Conservation (phyloP, 2,797 vertebrate genomes). For the Urocyon cinereoargenteus region DNA sequence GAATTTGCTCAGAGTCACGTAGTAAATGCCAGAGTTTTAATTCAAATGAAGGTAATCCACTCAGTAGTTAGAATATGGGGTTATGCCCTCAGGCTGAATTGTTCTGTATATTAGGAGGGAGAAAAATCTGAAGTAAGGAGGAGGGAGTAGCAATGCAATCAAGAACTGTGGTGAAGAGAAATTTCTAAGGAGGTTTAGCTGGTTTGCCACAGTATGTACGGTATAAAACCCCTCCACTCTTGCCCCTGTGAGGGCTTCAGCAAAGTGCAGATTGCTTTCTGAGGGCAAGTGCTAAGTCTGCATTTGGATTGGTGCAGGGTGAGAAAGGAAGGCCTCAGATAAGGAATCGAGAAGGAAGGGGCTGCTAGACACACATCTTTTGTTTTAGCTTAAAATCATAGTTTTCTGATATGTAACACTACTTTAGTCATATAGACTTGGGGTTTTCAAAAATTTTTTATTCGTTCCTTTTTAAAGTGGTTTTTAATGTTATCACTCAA, state of each 20-base stretch:
- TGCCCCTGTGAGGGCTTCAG: not conserved
- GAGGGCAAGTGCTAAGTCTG: not conserved
- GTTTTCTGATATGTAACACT: not conserved
- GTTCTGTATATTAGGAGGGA: not conserved
- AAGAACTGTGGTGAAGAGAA: not conserved
- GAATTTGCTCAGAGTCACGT: not conserved
- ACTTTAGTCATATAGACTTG: not conserved
- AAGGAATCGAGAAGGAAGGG: not conserved
- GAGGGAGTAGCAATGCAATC: too few relatives aligned
- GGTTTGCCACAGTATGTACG: not conserved
- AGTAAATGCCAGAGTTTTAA: not conserved
- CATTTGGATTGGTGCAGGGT: not conserved
- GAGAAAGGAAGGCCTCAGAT: not conserved
- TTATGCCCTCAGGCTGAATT: not conserved
- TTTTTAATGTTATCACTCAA: not conserved
- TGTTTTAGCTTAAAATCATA: not conserved
- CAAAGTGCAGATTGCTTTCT: not conserved
- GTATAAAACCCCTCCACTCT: not conserved
- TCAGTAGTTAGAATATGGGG: not conserved
- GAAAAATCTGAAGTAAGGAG: not conserved
- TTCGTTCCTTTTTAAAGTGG: not conserved
- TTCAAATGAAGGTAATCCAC: not conserved
- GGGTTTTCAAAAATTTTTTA: not conserved
- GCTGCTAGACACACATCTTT: not conserved
- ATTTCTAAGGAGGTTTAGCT: not conserved